Conservation (phyloP, 2,797 vertebrate genomes). For the Protonibea diacanthus region DNA sequence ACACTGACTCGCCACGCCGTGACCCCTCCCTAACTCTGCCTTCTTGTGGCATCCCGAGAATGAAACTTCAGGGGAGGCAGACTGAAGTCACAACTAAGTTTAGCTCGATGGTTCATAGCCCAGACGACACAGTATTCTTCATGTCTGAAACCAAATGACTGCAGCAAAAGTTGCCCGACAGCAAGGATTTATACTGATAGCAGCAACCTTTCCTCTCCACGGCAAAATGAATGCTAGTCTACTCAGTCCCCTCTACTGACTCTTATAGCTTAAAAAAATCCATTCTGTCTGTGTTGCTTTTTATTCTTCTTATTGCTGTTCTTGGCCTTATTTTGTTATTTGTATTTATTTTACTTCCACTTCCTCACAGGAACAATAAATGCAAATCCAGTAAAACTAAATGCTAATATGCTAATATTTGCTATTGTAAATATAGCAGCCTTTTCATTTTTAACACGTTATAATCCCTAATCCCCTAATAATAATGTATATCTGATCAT, state of each 20-base stretch:
- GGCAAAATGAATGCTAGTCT: background rate
- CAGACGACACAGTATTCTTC: slow-evolving; percentile 53
- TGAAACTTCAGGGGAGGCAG: slow-evolving; percentile 68
- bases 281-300: background rate
- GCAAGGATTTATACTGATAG: slow-evolving; percentile 15
- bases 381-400: background rate
- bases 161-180: slow-evolving; percentile 18
- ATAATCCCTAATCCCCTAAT: too few species aligned
- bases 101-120: slow-evolving; percentile 61
- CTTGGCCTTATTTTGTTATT: background rate
- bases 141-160: slow-evolving; percentile 46
- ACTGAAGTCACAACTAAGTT: slow-evolving; percentile 78
- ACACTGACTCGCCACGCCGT: background rate
- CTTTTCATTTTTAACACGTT: background rate
- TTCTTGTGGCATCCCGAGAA: slow-evolving; percentile 77
- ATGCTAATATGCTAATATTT: background rate
- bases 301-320: background rate
- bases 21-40: slow-evolving; percentile 65
- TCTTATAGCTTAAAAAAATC: background rate
- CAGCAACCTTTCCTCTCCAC: slow-evolving; percentile 19
- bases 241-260: background rate
- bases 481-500: too few species aligned
- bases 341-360: background rate
- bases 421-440: background rate
- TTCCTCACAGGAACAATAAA: background rate